Base-by-base conservation (phyloP, 2,113 vertebrate genomes). In the Hyla sarda region DNA sequence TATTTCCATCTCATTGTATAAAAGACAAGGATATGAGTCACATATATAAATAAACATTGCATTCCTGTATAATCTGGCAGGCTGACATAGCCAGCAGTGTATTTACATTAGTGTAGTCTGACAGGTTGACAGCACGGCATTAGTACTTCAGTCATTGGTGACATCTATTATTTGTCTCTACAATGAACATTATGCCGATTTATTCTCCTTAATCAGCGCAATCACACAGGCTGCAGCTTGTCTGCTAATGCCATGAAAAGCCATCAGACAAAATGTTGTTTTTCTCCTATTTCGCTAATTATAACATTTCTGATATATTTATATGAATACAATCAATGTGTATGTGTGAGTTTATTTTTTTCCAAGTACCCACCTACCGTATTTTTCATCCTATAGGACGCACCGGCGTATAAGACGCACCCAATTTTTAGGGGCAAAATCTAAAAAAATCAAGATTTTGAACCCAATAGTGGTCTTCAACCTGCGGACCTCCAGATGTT, bases 61-160 rank as follows among this genome's bases (percentile, higher is more conserved):
- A 79, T 79, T 34, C 75, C 32, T 78, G 12, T 58, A n/a, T 74
- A 47, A 74, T 74, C 72, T 48, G 76, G 52, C 76, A 79, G 25
- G 30, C 37, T 7, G 5, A 2, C 32, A 21, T 56, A 58, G 6
- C 32, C 52, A 7, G 5, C 52, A 37, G 21, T 79, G 52, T 67
- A 82, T 65, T 65, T 56, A 81, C 56, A 81, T 81, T 65, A 67
- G 58, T 65, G 81, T 17, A 71, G 41, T 82, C 45, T 82, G 80
- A 82, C 81, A 69, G 80, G 2, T 71, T 82, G 80, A 71, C 60
- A 82, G 41, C 65, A 71, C 47, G 25, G 81, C 23, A 82, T 82
- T 69, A 71, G 30, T 48, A 69, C 28, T 71, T 71, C 81, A 52
- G 81, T 71, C 45, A 71, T 52, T n/a, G 48, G 47, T 50, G 65